Evolutionary conservation across 1,140 invertebrate species (phyloP).

Genomic region (Adoxophyes honmai): DNA sequence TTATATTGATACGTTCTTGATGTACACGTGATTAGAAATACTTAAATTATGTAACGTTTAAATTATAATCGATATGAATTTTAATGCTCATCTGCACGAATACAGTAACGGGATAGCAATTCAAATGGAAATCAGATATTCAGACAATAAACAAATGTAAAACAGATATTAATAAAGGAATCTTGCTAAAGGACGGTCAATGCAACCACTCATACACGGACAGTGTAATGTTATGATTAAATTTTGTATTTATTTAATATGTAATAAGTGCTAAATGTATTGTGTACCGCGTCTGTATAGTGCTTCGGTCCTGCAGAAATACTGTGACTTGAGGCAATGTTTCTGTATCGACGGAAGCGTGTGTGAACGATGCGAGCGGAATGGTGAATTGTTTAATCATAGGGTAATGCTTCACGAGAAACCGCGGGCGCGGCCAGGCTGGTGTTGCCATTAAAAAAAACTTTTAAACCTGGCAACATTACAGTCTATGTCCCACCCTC

Average conservation of each 20-base stretch:
- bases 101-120: neutral
- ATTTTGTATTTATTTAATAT: constrained; percentile 46
- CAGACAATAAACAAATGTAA: constrained; percentile 12
- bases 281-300: constrained; percentile 26
- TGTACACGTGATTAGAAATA: constrained; percentile 17
- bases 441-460: neutral
- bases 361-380: constrained; percentile 14
- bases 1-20: constrained; percentile 35
- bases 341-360: neutral
- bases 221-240: constrained; percentile 18
- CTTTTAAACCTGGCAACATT: constrained; percentile 23
- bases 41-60: constrained; percentile 32
- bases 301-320: neutral
- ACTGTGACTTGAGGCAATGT: neutral
- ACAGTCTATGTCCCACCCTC: neutral
- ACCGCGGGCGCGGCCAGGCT: neutral
- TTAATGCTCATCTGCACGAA: constrained; percentile 7
- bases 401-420: neutral
- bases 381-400: constrained; percentile 13
- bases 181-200: constrained; percentile 42
- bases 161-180: constrained; percentile 32
- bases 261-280: constrained; percentile 45
- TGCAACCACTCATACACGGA: constrained; percentile 17
- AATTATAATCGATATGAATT: constrained; percentile 25
- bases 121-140: no score